A percentile compares a stretch with the other conserved stretches of the same genome.
phyloP scores from a whole-genome alignment of 2,888 invertebrate genomes.

The Helicoverpa assulta region DNA sequence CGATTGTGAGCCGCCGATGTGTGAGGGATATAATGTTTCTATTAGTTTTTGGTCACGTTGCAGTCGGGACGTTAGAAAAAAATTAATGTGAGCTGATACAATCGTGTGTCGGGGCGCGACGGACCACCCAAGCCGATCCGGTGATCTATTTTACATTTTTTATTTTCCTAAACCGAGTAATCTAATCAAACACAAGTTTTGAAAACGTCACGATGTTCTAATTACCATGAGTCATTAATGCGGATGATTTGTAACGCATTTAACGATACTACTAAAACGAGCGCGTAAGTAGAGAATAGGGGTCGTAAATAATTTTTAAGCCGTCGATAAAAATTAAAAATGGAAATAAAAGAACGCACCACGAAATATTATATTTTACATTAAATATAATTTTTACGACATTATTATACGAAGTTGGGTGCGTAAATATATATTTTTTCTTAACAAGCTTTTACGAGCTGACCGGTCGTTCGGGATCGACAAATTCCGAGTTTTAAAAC shows the following conservation, averaged over 20 bases:
- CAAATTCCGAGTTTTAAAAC: constrained; percentile 85
- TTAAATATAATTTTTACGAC: constrained; percentile 86
- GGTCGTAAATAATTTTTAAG: constrained; percentile 61
- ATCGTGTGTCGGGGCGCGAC: constrained; percentile 70
- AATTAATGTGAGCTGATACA: constrained; percentile 76
- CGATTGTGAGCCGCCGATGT: constrained; percentile 35
- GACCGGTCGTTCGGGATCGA: constrained; percentile 79
- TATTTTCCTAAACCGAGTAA: constrained; percentile 67
- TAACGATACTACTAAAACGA: constrained; percentile 47
- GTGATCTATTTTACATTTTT: constrained; percentile 72
- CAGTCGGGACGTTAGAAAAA: constrained; percentile 72
- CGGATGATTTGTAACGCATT: constrained; percentile 66
- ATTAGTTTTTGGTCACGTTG: constrained; percentile 73
- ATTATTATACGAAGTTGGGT: constrained; percentile 82
- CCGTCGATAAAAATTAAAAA: constrained; percentile 64
- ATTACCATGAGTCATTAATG: constrained; percentile 66
- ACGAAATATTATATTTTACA: constrained; percentile 65
- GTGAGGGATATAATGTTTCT: constrained; percentile 65
- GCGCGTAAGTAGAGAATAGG: constrained; percentile 53
- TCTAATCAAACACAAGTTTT: constrained; percentile 70
- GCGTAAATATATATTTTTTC: constrained; percentile 68
- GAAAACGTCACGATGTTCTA: constrained; percentile 72
- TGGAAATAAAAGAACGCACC: constrained; percentile 57
- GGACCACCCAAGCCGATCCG: constrained; percentile 78
- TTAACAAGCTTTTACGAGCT: constrained; percentile 82